phyloP scores from a whole-genome alignment of 2,797 vertebrate genomes.

The Rhynchonycteris naso region DNA sequence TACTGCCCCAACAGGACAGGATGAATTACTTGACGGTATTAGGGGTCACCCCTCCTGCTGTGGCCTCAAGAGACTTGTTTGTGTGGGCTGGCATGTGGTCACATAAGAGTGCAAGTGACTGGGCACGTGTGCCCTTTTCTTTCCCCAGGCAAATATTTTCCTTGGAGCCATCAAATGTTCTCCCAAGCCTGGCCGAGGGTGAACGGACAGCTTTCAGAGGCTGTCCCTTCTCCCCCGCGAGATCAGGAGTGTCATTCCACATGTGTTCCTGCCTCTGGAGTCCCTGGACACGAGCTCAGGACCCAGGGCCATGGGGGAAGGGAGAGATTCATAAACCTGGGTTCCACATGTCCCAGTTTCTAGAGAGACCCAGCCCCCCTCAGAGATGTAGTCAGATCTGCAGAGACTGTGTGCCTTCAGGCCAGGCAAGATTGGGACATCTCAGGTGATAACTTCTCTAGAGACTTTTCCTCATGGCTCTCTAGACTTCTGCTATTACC shows the following conservation, averaged over 20 bases:
- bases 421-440: background rate
- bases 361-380: background rate
- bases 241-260: background rate
- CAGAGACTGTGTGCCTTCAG: background rate
- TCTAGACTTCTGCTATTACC: background rate
- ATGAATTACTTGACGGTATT: background rate
- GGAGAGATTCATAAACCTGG: too few species aligned
- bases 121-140: background rate
- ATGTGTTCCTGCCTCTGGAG: background rate
- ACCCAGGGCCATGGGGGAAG: background rate
- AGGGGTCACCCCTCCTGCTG: background rate
- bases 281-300: background rate
- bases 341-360: background rate
- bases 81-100: background rate
- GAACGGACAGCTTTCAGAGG: background rate
- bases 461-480: background rate
- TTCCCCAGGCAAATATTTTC: slow-evolving; percentile 35
- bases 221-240: accelerated
- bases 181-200: background rate
- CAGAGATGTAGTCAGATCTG: background rate
- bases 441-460: background rate
- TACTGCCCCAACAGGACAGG: background rate
- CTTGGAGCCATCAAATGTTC: background rate
- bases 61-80: background rate
- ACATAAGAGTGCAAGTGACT: background rate